These are phyloP conservation scores for Dipodomys merriami DNA, from an alignment of 2,113 vertebrate species.

Conservation along the genomic window DNA sequence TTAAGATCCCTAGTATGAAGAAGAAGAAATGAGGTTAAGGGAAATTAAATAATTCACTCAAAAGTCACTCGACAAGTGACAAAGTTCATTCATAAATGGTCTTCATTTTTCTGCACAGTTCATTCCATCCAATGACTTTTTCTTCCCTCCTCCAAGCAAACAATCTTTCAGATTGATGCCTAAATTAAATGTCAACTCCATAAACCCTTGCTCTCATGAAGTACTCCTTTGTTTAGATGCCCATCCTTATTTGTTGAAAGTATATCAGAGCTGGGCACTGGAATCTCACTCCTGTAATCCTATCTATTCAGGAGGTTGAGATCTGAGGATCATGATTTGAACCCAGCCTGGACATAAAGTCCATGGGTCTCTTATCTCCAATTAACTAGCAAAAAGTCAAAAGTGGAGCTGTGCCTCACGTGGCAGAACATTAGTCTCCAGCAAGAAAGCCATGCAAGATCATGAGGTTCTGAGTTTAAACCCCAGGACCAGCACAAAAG, in stretches of 20 bases:
- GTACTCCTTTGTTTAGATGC: neutral
- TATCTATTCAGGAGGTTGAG: too few relatives aligned
- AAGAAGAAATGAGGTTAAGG: conserved; percentile 20
- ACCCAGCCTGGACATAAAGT: too few relatives aligned
- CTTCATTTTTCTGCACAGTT: neutral
- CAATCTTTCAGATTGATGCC: neutral
- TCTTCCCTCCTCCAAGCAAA: neutral
- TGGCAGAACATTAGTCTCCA: too few relatives aligned
- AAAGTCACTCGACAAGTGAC: neutral
- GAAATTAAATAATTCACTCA: neutral
- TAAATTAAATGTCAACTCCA: neutral
- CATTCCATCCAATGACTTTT: neutral
- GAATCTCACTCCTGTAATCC: too few relatives aligned
- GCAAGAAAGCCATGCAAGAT: too few relatives aligned
- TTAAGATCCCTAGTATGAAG: neutral
- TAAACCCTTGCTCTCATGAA: neutral
- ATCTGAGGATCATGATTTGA: too few relatives aligned
- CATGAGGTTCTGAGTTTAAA: too few relatives aligned
- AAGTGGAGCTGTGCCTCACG: too few relatives aligned
- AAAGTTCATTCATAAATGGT: neutral
- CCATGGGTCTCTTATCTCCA: too few relatives aligned
- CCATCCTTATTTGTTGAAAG: neutral
- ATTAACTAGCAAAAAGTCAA: too few relatives aligned
- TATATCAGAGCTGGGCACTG: too few relatives aligned
- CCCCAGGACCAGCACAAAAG: too few relatives aligned